A percentile compares a stretch with the other conserved stretches of the same genome.
Conservation (phyloP, 2,888 invertebrate species). For the Schizaphis graminum region DNA sequence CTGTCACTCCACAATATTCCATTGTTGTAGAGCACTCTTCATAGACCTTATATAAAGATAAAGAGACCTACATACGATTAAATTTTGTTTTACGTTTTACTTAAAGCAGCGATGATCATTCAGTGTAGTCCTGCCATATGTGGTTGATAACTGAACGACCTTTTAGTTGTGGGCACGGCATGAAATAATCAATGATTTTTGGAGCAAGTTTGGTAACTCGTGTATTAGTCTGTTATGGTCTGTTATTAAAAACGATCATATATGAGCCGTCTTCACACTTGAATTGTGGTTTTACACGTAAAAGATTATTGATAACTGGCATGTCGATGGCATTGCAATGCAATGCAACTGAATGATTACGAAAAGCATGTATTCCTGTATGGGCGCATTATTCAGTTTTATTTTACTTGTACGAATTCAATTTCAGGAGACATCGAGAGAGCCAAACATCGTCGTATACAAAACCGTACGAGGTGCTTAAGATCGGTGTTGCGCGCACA, state of each 20-base stretch:
- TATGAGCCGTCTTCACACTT: background rate
- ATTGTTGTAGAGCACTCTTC: background rate
- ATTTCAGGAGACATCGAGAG: background rate
- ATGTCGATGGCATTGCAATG: background rate
- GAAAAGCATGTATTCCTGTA: background rate
- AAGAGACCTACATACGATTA: background rate
- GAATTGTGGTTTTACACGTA: background rate
- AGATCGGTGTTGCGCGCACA: background rate
- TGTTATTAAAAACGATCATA: background rate
- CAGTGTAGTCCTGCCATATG: background rate
- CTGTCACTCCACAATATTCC: background rate
- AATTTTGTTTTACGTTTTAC: background rate
- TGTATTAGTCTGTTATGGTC: background rate
- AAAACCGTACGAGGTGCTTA: background rate
- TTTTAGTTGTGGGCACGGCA: background rate
- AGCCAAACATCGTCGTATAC: background rate
- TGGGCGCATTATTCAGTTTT: background rate
- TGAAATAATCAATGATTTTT: background rate
- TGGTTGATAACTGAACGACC: background rate
- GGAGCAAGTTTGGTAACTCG: background rate
- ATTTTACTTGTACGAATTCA: background rate
- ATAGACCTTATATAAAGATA: background rate
- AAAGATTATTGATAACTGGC: background rate
- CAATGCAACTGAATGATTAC: background rate
- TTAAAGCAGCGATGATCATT: background rate